Percentiles rank a stretch among this genome's conserved stretches.
Conservation (phyloP, 1,140 invertebrate species). For the Diachasma alloeum region DNA sequence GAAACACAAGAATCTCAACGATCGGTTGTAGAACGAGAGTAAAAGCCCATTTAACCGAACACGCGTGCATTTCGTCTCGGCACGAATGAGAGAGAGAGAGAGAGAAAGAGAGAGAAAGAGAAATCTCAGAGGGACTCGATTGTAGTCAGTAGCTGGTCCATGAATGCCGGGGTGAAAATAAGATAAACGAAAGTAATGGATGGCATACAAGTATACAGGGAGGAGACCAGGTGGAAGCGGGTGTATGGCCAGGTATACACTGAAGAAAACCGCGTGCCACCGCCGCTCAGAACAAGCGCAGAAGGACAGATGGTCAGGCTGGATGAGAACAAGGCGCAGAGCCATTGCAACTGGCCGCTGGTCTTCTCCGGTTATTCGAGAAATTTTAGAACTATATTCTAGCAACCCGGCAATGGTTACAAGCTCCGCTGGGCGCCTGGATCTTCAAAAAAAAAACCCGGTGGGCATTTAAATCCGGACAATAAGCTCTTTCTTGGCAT, state of each 20-base stretch:
- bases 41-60: conserved; percentile 7
- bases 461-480: conserved; percentile 18
- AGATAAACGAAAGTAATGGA: conserved; percentile 30
- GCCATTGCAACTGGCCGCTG: conserved; percentile 10
- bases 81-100: background rate
- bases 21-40: conserved; percentile 6
- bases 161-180: conserved; percentile 25
- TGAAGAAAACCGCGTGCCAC: conserved; percentile 19
- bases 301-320: conserved; percentile 19
- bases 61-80: conserved; percentile 4
- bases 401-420: background rate
- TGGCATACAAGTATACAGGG: background rate
- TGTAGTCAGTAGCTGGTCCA: conserved; percentile 23
- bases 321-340: conserved; percentile 5
- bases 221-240: conserved; percentile 8
- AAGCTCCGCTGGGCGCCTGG: conserved; percentile 2
- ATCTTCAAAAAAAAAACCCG: background rate
- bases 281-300: background rate
- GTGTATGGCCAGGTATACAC: background rate
- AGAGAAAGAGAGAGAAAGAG: background rate
- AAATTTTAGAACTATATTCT: background rate
- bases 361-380: background rate
- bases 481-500: conserved; percentile 22
- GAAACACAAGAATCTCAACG: background rate
- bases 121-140: background rate